A percentile compares a stretch with the other conserved stretches of the same genome.
These are phyloP conservation scores for Metaphire vulgaris DNA, from an alignment of 1,140 invertebrate genomes.

Conservation along the genomic window DNA sequence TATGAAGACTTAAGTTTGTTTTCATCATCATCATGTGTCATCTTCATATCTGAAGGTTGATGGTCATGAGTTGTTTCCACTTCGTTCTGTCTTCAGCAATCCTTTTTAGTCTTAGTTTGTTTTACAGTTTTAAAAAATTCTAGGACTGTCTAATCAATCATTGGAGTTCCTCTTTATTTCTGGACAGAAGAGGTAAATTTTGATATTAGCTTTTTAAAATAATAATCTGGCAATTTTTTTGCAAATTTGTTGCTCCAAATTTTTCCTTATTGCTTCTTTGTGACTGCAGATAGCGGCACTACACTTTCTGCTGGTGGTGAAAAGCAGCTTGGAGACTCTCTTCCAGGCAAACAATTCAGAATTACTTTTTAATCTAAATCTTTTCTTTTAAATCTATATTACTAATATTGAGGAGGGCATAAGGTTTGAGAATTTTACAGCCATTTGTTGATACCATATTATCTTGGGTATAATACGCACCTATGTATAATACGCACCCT, in stretches of 20 bases:
- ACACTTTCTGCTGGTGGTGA: neutral
- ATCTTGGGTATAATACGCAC: no score
- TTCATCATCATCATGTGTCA: no score
- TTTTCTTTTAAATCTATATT: neutral
- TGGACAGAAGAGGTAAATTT: no score
- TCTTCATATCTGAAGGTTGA: no score
- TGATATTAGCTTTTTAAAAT: neutral
- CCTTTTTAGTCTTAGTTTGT: neutral
- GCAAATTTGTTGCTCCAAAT: neutral
- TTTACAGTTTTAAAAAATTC: neutral
- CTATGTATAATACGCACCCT: no score
- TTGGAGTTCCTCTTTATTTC: neutral
- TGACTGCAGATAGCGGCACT: neutral
- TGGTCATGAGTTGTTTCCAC: no score
- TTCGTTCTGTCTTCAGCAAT: neutral
- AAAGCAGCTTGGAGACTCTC: neutral
- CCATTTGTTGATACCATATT: no score
- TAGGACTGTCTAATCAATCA: neutral
- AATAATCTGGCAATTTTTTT: neutral
- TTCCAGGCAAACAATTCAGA: neutral
- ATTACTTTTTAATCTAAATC: neutral
- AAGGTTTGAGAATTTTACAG: neutral
- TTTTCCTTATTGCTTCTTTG: neutral
- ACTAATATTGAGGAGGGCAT: neutral
- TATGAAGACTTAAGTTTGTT: no score